These are phyloP conservation scores for Myzus persicae DNA, from an alignment of 1,140 invertebrate species.

Conservation along the genomic window DNA sequence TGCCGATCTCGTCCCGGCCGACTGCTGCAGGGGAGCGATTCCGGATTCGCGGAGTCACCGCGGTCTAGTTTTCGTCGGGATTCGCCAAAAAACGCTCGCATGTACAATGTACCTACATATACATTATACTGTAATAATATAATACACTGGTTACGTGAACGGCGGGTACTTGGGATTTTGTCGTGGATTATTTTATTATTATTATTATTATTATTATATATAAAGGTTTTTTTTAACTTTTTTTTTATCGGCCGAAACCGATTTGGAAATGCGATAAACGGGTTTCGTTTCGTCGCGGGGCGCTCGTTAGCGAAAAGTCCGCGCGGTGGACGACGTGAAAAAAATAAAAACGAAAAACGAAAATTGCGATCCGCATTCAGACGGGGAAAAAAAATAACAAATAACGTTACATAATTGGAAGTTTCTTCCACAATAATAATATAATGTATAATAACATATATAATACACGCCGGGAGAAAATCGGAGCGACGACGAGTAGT, in stretches of 20 bases:
- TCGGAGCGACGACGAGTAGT: conserved; percentile 51
- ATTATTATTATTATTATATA: background rate
- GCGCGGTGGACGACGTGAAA: background rate
- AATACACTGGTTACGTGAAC: background rate
- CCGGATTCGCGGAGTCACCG: background rate
- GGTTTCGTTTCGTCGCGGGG: conserved; percentile 54
- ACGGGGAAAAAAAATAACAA: conserved; percentile 39
- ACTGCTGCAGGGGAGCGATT: background rate
- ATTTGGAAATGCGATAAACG: conserved; percentile 56
- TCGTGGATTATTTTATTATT: background rate
- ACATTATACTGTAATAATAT: background rate
- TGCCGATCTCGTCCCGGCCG: background rate
- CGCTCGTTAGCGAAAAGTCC: conserved; percentile 58
- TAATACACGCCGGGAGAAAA: conserved; percentile 37
- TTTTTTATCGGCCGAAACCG: conserved; percentile 16
- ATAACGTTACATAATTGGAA: conserved; percentile 52
- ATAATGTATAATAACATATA: background rate
- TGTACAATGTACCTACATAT: background rate
- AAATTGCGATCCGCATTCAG: conserved; percentile 57
- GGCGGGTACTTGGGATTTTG: background rate
- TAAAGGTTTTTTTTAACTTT: background rate
- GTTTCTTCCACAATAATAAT: conserved; percentile 42
- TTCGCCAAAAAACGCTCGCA: background rate
- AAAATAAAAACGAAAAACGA: conserved; percentile 14
- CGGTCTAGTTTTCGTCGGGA: conserved; percentile 19